A percentile compares a stretch with the other conserved stretches of the same genome.
phyloP scores from a whole-genome alignment of 2,113 vertebrate genomes.

The Chiloscyllium plagiosum region DNA sequence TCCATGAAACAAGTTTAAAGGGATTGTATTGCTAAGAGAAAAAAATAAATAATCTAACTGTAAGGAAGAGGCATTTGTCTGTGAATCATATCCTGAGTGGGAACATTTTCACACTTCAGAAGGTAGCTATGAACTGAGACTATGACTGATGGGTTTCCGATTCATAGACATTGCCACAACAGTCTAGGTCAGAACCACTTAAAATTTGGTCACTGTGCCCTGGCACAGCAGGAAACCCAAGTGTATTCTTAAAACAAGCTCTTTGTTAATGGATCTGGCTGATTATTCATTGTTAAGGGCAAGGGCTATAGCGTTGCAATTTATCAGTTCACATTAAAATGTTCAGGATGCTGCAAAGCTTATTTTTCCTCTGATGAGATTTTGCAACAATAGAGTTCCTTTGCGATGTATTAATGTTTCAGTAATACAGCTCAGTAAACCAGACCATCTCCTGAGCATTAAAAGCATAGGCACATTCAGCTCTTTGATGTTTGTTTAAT shows the following conservation, averaged over 20 bases:
- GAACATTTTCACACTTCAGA: slow-evolving; percentile 44
- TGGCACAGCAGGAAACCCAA: slow-evolving; percentile 26
- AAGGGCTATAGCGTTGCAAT: not conserved
- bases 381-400: slow-evolving; percentile 14
- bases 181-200: slow-evolving; percentile 45
- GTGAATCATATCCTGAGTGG: slow-evolving; percentile 39
- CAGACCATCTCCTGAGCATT: slow-evolving; percentile 6
- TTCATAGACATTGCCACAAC: slow-evolving; percentile 38
- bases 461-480: not conserved
- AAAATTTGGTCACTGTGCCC: slow-evolving; percentile 40
- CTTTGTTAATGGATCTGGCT: slow-evolving; percentile 5
- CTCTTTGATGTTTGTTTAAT: slow-evolving; percentile 39
- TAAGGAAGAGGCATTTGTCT: slow-evolving; percentile 43
- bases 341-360: not conserved
- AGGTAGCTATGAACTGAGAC: slow-evolving; percentile 45
- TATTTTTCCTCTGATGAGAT: slow-evolving; percentile 28
- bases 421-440: slow-evolving; percentile 25
- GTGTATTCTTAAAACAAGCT: slow-evolving; percentile 12
- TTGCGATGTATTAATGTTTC: slow-evolving; percentile 24
- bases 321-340: slow-evolving; percentile 20
- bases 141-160: slow-evolving; percentile 47
- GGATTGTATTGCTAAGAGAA: slow-evolving; percentile 25
- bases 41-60: not conserved
- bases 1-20: slow-evolving; percentile 24
- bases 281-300: slow-evolving; percentile 29